Base-by-base conservation (phyloP, 2,888 invertebrate species). In the Lepidonotus clava region DNA sequence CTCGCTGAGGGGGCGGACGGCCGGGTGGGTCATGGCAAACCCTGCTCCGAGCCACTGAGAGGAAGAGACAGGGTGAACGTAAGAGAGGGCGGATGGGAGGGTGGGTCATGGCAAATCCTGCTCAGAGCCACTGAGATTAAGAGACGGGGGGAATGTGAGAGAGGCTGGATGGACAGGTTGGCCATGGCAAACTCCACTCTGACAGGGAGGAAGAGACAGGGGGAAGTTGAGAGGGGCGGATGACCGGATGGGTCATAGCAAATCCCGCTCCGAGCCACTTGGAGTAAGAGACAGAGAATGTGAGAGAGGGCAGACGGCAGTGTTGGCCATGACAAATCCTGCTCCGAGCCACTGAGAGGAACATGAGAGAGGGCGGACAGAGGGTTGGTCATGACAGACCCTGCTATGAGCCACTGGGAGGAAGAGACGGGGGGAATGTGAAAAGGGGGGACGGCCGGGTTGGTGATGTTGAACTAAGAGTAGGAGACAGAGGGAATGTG, bases 201-300 rank as follows among this genome's bases (percentile, higher is more conserved):
- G n/a, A n/a, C n/a, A n/a, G n/a, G n/a, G n/a, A n/a, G n/a, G n/a
- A n/a, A n/a, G n/a, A n/a, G n/a, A n/a, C n/a, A n/a, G n/a, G n/a
- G n/a, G n/a, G n/a, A n/a, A n/a, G n/a, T n/a, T n/a, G n/a, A n/a
- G n/a, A n/a, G 21, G 98, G 96, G 34, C 94, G 93, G 28, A 98
- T 98, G 92, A 97, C 97, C 21, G 96, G 96, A 95, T 98, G 97
- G 89, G 96, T 95, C 97, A 98, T 96, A 18, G 98, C 98, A 93
- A 98, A 98, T 0, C 99, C 99, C 90, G 99, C 98, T 93, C 98
- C 98, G 96, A 99, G 96, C 98, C 98, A 98, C 94, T 96, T 93
- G 66, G 95, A 90, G 8, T 28, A 11, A 18, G 8, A 46, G 18
- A 18, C 18, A 46, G 8, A 46, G 46, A 8, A 46, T 46, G 46